phyloP scores from a whole-genome alignment of 2,113 vertebrate species.

The Macrotus californicus region DNA sequence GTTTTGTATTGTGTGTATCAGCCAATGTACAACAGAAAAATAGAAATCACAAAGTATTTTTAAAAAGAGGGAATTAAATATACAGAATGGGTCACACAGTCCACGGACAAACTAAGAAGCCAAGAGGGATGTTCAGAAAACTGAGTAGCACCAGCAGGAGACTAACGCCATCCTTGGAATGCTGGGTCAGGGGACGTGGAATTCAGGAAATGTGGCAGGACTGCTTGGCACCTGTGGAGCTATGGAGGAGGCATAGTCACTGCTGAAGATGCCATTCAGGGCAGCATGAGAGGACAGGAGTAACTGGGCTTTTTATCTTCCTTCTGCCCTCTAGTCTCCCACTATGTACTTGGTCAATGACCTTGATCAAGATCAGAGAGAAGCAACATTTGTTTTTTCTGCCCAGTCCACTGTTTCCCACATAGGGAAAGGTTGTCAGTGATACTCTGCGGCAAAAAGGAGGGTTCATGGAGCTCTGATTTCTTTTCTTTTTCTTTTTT shows the following conservation, averaged over 20 bases:
- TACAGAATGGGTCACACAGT: not conserved
- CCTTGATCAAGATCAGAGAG: not conserved
- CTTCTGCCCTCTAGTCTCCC: not conserved
- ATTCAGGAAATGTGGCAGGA: not conserved
- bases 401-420: not conserved
- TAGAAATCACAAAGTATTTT: not conserved
- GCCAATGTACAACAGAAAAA: not conserved
- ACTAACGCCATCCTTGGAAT: rapidly evolving
- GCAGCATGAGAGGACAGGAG: not conserved
- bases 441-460: not conserved
- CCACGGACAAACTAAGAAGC: not conserved
- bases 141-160: not conserved
- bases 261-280: not conserved
- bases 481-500: not conserved
- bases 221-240: rapidly evolving
- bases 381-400: not conserved
- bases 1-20: not conserved
- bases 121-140: not conserved
- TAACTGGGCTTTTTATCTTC: not conserved
- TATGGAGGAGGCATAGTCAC: not conserved
- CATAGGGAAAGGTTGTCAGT: not conserved
- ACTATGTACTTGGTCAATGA: not conserved
- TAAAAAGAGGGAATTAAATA: not conserved
- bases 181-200: not conserved
- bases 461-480: not conserved